Evolutionary conservation across 2,797 vertebrate species (phyloP), one percentile per base, ranked within the genome.

Genomic region (Yasuhikotakia modesta): DNA sequence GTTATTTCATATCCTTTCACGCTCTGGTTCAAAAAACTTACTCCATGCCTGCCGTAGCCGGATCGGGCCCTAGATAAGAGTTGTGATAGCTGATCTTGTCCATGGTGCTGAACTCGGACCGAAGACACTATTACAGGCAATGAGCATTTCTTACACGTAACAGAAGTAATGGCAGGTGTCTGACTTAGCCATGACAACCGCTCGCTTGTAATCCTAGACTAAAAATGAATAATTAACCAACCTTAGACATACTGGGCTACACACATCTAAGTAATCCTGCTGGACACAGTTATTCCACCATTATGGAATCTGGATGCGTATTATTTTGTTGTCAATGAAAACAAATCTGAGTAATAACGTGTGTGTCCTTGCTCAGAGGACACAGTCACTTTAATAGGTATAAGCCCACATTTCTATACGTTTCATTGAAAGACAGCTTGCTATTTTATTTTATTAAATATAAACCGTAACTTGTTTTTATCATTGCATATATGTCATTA

Each of bases 91-190:
- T 30, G 7, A 24, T 35, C 52, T 86, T 94, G 93, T 86, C 94
- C 92, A 84, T 86, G 89, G 92, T 93, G 79, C 93, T 93, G 93
- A 92, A 91, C 16, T 55, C 32, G 13, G 21, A 0, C 24, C 30
- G 19, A 22, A 55, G 64, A 39, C 39, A 27, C 24, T 17, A 57
- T 70, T 65, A 50, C 58, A 77, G n/a, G 24, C n/a, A 17, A 30
- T 35, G 43, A 58, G 5, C 66, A 72, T 79, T 70, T 71, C 58
- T 61, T 22, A 67, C 17, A 22, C 12, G 7, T n/a, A 60, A 27
- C 35, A 61, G 67, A 60, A 70, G 66, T 61, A 21, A 45, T 21
- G 32, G 17, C 45, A 19, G 0, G n/a, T 65, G 68, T 70, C 66
- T 60, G 60, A 58, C 14, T 45, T 64, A 64, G 19, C 67, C 74